Base-by-base conservation (phyloP, 1,140 invertebrate species). In the Pogonomyrmex barbatus region DNA sequence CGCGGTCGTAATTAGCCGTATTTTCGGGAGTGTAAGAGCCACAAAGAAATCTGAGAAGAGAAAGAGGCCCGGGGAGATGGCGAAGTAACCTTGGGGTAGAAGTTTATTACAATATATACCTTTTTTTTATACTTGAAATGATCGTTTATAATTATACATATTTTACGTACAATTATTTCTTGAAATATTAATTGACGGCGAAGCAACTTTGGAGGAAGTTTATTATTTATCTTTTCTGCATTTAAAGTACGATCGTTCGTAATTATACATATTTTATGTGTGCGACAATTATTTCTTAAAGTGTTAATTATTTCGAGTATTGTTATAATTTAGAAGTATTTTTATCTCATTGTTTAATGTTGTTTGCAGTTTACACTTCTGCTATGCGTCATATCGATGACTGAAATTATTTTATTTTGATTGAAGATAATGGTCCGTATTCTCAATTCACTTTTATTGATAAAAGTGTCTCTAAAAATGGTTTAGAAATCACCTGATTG, bases 141-240 rank as follows among this genome's bases (percentile, higher is more conserved):
- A 67, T 24, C 39, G 39, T 45, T 67, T 33, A 45, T 45, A 67
- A 67, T 67, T 67, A 67, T 67, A 65, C 8, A 1, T 10, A 45
- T 67, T 67, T 24, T 67, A 67, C 45, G n/a, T 67, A 67, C 39
- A 45, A 67, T 67, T 67, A 45, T 67, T 67, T 67, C n/a, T 67
- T 42, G 39, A 67, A 67, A 45, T 45, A 45, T 67, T 24, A 45
- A 2, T 67, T 67, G 17, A 65, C 63, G 17, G 36, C 63, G 63
- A 8, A 65, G n/a, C 39, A 24, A 45, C 39, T 9, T 45, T 45
- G 63, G 9, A n/a, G 17, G 36, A 63, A 63, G n/a, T 24, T 67
- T 67, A 67, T 67, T 42, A 42, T 24, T 24, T 24, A 24, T 24
- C 24, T 24, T 24, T 24, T 67, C 45, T 45, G 45, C 24, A 45